Evolutionary conservation across 2,113 vertebrate species (phyloP).

Genomic region (Lota lota): DNA sequence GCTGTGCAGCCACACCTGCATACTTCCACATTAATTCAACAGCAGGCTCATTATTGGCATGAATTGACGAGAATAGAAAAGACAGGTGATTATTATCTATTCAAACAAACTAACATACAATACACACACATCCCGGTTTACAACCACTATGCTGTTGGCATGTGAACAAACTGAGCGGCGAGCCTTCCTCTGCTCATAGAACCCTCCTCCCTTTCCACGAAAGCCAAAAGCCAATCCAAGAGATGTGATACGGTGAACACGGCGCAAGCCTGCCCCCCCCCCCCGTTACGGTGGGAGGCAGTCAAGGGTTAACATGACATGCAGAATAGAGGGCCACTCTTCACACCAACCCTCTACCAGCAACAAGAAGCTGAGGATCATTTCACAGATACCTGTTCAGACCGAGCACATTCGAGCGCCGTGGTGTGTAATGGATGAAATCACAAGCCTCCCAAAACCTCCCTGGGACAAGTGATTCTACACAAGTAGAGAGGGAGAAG

Average conservation of each 20-base stretch:
- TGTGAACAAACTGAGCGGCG: constrained; percentile 9
- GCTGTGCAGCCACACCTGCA: no score
- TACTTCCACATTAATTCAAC: no score
- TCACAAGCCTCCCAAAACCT: constrained; percentile 18
- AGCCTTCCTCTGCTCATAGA: constrained; percentile 30
- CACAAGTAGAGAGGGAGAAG: background rate
- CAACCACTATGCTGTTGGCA: no score
- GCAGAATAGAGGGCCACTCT: constrained; percentile 49
- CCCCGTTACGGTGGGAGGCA: constrained; percentile 42
- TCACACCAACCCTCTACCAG: constrained; percentile 68
- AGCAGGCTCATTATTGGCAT: no score
- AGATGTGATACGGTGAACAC: no score
- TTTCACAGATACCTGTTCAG: constrained; percentile 69
- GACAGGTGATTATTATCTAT: no score
- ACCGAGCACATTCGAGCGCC: constrained; percentile 49
- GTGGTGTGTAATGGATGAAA: constrained; percentile 40
- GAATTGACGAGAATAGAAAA: no score
- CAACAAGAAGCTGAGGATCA: constrained; percentile 67
- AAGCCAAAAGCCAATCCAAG: no score
- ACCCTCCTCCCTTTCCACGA: background rate
- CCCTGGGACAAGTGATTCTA: background rate
- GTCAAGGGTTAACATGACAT: constrained; percentile 41
- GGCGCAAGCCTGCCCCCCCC: no score
- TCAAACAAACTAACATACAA: no score
- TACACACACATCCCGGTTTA: no score